Evolutionary conservation across 35 echinoderm and acorn worm species (phyloP).

Genomic region (Amphiura filiformis): DNA sequence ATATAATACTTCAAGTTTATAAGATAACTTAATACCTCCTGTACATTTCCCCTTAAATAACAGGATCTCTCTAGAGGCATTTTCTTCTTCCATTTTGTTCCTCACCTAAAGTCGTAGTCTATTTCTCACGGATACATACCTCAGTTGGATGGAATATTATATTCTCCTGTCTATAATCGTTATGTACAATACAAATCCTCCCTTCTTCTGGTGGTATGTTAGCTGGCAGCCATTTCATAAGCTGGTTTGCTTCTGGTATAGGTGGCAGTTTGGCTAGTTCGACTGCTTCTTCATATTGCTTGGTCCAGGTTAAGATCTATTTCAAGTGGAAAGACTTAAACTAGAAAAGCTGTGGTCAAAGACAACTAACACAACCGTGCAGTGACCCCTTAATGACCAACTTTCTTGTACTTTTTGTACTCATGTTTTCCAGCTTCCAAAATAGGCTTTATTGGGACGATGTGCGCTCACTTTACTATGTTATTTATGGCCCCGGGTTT

Average conservation of each 20-base stretch:
- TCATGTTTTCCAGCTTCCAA: too few relatives aligned
- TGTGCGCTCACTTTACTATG: too few relatives aligned
- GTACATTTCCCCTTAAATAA: background rate
- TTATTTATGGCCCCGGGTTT: too few relatives aligned
- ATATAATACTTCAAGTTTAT: background rate
- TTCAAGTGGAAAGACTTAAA: too few relatives aligned
- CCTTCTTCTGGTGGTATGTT: slow-evolving; percentile 59
- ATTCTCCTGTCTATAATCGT: slow-evolving; percentile 85
- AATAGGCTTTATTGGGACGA: too few relatives aligned
- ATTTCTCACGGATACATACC: slow-evolving; percentile 27
- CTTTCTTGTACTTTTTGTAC: too few relatives aligned
- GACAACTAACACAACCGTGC: too few relatives aligned
- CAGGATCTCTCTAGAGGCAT: background rate
- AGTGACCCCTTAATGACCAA: too few relatives aligned
- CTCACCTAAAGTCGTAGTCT: background rate
- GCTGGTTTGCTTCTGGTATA: slow-evolving; percentile 52
- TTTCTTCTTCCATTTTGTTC: background rate
- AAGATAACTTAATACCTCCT: background rate
- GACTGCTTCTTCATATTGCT: slow-evolving; percentile 60
- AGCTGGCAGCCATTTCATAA: slow-evolving; percentile 67
- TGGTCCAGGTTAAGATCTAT: slow-evolving; percentile 84
- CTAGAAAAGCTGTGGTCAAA: background rate
- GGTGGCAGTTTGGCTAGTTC: slow-evolving; percentile 60
- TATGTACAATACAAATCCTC: slow-evolving; percentile 78
- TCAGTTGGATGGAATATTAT: slow-evolving; percentile 87